Evolutionary conservation across 1,140 invertebrate genomes (phyloP).

Genomic region (Brachionus asplanchnoidis): DNA sequence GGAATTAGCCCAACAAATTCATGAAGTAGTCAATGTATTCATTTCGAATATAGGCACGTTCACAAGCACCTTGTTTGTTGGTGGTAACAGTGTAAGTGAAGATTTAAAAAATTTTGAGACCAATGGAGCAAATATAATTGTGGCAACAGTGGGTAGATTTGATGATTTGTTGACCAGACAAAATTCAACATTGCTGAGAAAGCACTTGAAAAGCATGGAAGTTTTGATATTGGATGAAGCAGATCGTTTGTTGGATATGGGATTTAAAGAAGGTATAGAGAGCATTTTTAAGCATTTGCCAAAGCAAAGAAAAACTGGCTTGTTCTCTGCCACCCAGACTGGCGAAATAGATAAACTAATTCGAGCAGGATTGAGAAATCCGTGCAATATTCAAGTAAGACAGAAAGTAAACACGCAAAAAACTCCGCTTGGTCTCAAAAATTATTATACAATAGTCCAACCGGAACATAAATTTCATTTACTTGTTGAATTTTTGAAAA

Average conservation of each 20-base stretch:
- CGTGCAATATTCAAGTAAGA: constrained; percentile 80
- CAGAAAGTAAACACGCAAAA: constrained; percentile 64
- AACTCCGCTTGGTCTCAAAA: constrained; percentile 75
- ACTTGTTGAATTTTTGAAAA: constrained; percentile 69
- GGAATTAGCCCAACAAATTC: constrained; percentile 83
- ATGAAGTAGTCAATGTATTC: constrained; percentile 67
- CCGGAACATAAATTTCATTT: constrained; percentile 70
- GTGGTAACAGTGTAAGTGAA: constrained; percentile 67
- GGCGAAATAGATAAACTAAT: constrained; percentile 76
- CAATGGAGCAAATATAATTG: constrained; percentile 75
- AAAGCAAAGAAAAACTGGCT: constrained; percentile 82
- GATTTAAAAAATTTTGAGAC: constrained; percentile 68
- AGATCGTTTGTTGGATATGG: constrained; percentile 83
- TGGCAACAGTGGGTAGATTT: constrained; percentile 85
- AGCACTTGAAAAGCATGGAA: constrained; percentile 73
- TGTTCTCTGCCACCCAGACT: constrained; percentile 98
- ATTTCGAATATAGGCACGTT: constrained; percentile 57
- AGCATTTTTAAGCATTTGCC: constrained; percentile 85
- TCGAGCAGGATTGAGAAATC: constrained; percentile 87
- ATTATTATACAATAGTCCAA: constrained; percentile 74
- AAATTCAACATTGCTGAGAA: constrained; percentile 62
- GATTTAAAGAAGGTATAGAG: constrained; percentile 81
- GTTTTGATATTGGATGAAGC: constrained; percentile 93
- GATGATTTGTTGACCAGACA: constrained; percentile 73
- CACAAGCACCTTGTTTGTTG: constrained; percentile 66